Base-by-base conservation (phyloP, 2,888 invertebrate genomes). In the Quadriops clusia region DNA sequence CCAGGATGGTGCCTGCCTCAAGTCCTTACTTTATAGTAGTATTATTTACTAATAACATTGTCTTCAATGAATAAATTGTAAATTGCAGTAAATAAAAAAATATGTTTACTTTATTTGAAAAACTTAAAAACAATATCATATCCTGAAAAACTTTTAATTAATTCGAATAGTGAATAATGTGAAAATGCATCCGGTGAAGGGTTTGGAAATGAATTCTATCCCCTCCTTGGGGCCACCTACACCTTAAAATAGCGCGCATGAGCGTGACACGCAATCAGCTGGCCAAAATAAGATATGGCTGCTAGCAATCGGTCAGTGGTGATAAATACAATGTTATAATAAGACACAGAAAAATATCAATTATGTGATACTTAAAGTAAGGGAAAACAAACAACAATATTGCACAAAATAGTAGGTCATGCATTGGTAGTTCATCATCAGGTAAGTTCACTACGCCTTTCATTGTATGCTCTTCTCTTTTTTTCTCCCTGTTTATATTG, bases 291-390 rank as follows among this genome's bases (percentile, higher is more conserved):
- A 43, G 49, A 49, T 47, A 53, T 53, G 51, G 51, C 53, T 49
- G 43, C 45, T 46, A 47, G 48, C 47, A 53, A 41, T 51, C 48
- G 51, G 51, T 51, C 50, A 51, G 48, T 51, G 46, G 50, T 35
- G 32, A 33, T 30, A 39, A 40, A 38, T 37, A 35, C 28, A 39
- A 45, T 42, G 37, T 38, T 33, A 33, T 34, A 33, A 36, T 39
- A 33, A 41, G 38, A 37, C 30, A 38, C 24, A 28, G 34, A 37
- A 39, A 37, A 36, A 41, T 35, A 33, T 38, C n/a, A n/a, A 48
- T 36, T 36, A 46, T 45, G 45, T 45, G 46, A 47, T 45, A 44
- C 37, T 39, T 31, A 39, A 39, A 37, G 34, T 23, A 14, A 20
- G 32, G 18, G 36, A 32, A 28, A 34, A 29, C 38, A 39, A 37